Evolutionary conservation across 2,113 vertebrate species (phyloP).

Genomic region (Pagrus major): DNA sequence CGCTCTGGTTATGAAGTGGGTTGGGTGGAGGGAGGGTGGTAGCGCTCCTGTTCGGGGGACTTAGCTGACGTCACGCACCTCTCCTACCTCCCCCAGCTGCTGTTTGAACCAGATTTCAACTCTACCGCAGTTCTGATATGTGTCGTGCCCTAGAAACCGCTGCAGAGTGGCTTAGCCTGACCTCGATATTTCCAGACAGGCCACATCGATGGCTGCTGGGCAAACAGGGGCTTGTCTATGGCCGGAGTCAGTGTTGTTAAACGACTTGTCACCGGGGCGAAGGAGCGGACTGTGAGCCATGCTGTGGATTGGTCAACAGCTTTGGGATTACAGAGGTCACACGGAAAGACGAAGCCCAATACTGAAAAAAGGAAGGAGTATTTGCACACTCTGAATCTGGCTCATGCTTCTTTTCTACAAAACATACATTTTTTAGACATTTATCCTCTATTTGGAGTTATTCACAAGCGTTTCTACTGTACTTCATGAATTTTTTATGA

Average conservation of each 20-base stretch:
- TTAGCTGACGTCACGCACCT: constrained; percentile 39
- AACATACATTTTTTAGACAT: background rate
- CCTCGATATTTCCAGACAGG: constrained; percentile 80
- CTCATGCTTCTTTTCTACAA: background rate
- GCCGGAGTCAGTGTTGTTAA: constrained; percentile 54
- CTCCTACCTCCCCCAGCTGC: constrained; percentile 58
- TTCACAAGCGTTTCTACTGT: background rate
- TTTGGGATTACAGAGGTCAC: constrained; percentile 62
- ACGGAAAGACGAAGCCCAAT: constrained; percentile 22
- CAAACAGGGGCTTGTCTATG: constrained; percentile 47
- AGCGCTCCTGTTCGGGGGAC: constrained; percentile 27
- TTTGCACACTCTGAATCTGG: background rate
- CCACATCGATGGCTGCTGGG: constrained; percentile 67
- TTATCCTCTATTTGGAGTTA: background rate
- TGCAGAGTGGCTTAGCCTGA: constrained; percentile 69
- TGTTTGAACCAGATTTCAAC: constrained; percentile 75
- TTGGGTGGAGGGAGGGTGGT: background rate
- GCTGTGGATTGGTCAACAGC: constrained; percentile 53
- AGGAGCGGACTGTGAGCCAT: constrained; percentile 48
- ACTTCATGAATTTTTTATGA: constrained; percentile 6
- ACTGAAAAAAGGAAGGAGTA: constrained; percentile 4
- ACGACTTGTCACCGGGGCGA: constrained; percentile 44
- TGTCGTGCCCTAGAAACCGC: constrained; percentile 73
- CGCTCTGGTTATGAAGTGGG: constrained; percentile 1
- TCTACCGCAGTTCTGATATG: constrained; percentile 62